Percentiles rank a stretch among this genome's conserved stretches.
These are phyloP conservation scores for Lepisosteus osseus DNA, from an alignment of 2,113 vertebrate species.

Conservation along the genomic window DNA sequence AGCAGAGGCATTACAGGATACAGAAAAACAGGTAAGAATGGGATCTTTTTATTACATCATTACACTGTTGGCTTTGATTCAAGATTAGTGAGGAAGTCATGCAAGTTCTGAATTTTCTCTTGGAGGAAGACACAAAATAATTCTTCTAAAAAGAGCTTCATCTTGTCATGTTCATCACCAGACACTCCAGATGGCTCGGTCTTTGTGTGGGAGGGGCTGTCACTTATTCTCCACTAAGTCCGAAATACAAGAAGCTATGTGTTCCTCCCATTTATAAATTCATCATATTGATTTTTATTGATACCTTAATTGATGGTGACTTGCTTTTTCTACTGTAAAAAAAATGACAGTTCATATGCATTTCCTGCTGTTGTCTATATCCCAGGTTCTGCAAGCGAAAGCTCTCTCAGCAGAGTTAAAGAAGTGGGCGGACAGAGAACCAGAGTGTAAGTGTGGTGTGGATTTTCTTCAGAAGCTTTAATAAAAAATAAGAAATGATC, in stretches of 20 bases:
- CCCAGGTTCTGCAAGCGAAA: slow-evolving; percentile 46
- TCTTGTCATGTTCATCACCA: not conserved
- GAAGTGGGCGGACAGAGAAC: slow-evolving; percentile 52
- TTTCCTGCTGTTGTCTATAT: not conserved
- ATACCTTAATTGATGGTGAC: not conserved
- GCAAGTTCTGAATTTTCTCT: too few species aligned
- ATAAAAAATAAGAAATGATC: not conserved
- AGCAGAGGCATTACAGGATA: slow-evolving; percentile 38
- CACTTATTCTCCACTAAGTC: too few species aligned
- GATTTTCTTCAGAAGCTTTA: not conserved
- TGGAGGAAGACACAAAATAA: too few species aligned
- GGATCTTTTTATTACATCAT: not conserved
- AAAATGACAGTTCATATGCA: not conserved
- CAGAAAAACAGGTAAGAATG: slow-evolving; percentile 51
- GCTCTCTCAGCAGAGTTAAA: slow-evolving; percentile 58
- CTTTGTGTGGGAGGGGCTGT: too few species aligned
- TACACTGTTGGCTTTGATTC: not conserved
- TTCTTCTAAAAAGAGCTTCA: not conserved
- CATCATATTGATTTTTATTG: not conserved
- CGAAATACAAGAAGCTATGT: too few species aligned
- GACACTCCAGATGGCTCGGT: too few species aligned
- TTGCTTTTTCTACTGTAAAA: not conserved
- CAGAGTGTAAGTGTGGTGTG: slow-evolving; percentile 52
- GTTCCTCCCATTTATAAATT: too few species aligned
- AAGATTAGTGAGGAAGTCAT: not conserved